Evolutionary conservation across 2,888 invertebrate species (phyloP), one percentile per base, ranked within the genome.

Genomic region (Cistogaster globosa): DNA sequence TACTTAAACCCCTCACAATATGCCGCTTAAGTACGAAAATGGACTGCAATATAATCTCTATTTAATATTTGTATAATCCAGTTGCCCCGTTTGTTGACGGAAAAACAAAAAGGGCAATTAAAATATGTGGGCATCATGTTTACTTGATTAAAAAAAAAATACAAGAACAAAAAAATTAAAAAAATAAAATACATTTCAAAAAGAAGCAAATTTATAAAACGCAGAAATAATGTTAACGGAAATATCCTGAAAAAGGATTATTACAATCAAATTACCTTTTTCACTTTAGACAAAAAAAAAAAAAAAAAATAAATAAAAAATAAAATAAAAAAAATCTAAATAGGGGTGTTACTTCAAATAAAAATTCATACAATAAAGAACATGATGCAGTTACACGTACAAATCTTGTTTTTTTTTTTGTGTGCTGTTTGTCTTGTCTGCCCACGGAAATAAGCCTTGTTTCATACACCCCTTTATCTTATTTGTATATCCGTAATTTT

Each of bases 181-280:
- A 20, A 32, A 60, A 60, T 53, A 71, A 55, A 55, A 63, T 12
- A 9, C 51, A 80, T 77, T 71, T 65, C 65, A 42, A 74, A 77
- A 83, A 80, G 74, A 60, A 42, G 32, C 45, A 63, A 83, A 72
- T 57, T 53, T 86, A 80, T 75, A 87, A 78, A 63, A 65, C 71
- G 76, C 69, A 78, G 51, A 55, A 82, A 48, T 63, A 76, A 77
- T 62, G n/a, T 65, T 45, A 78, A 78, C 58, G 85, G 75, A 87
- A 89, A 89, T 91, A 90, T 91, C 91, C 91, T 90, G 89, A 90
- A 90, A 90, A 90, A 90, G 90, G 91, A 91, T 91, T 91, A 91
- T 90, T 90, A 90, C 90, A 90, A 90, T 90, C 90, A 91, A 91
- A 90, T 91, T 90, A 91, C 90, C 90, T 91, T 90, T 89, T 45